Base-by-base conservation (phyloP, 2,888 invertebrate species). In the Ophion ventricosus region DNA sequence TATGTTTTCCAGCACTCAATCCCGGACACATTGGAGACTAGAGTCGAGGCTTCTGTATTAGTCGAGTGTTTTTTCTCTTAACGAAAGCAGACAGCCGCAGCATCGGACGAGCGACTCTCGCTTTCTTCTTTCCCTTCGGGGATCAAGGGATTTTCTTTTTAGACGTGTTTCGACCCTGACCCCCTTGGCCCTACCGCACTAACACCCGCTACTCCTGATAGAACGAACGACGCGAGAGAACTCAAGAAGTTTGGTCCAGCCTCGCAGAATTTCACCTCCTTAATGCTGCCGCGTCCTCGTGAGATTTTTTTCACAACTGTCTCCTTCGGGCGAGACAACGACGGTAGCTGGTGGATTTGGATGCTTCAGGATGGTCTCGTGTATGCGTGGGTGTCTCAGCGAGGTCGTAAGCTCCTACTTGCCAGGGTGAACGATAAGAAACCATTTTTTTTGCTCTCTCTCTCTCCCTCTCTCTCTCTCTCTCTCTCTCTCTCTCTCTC, bases 151-250 rank as follows among this genome's bases (percentile, higher is more conserved):
- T 92, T 90, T 72, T 88, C 85, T 89, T 80, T 74, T 59, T 49
- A 88, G 88, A 88, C 89, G 90, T 91, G 92, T 92, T 92, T 92
- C 90, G 91, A 89, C 90, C 90, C 90, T 91, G 91, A 92, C 91
- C 90, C 89, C 49, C 82, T 86, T 86, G 87, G 85, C 73, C 84
- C 87, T 86, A 84, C 84, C 76, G 82, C 76, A 59, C 78, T 77
- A 59, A 35, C 35, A 35, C 35, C 35, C 35, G 35, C 35, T 35
- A 7, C 8, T 8, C 35, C 35, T 8, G 8, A 8, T 35, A 35
- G 35, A 8, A 5, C 35, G 8, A 35, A 85, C 81, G 86, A 86
- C 73, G 81, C 75, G 54, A 83, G 86, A 86, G 80, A 86, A 88
- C 40, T 23, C 67, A 23, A 80, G 79, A 83, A 80, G 80, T 80